Percentiles rank a stretch among this genome's conserved stretches.
These are phyloP conservation scores for Nannoperca australis DNA, from an alignment of 2,797 vertebrate species.

Conservation along the genomic window DNA sequence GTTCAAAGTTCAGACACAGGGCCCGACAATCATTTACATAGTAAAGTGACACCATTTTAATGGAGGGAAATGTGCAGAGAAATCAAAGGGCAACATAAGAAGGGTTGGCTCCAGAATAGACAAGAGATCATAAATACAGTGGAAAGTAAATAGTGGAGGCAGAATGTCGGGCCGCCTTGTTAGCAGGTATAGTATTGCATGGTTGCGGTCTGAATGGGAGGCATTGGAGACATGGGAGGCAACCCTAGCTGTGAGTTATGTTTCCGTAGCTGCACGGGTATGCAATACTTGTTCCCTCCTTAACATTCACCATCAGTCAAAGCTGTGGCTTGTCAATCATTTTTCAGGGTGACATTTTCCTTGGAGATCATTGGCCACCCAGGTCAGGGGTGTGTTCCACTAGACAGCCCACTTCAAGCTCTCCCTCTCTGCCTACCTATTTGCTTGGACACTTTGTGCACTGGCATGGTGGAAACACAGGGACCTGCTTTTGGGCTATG, in stretches of 20 bases:
- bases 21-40: constrained; percentile 78
- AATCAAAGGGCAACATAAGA: constrained; percentile 70
- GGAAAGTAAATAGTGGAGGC: constrained; percentile 80
- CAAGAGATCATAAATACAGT: constrained; percentile 72
- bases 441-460: constrained; percentile 41
- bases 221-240: constrained; percentile 72
- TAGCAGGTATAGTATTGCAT: constrained; percentile 82
- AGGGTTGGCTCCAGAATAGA: constrained; percentile 64
- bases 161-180: constrained; percentile 79
- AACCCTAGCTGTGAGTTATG: constrained; percentile 77
- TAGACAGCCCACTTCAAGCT: constrained; percentile 31
- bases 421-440: constrained; percentile 43
- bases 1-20: constrained; percentile 81
- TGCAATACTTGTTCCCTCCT: constrained; percentile 66
- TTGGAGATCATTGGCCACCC: constrained; percentile 57
- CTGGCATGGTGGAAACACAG: constrained; percentile 41
- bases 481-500: constrained; percentile 43
- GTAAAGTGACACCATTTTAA: constrained; percentile 60
- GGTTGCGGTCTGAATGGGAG: constrained; percentile 76
- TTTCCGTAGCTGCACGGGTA: constrained; percentile 58
- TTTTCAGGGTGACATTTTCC: constrained; percentile 68
- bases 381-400: constrained; percentile 53
- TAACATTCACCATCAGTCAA: constrained; percentile 63
- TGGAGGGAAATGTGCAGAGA: constrained; percentile 49
- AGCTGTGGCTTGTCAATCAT: constrained; percentile 69